Conservation (phyloP, 2,113 vertebrate genomes). For the Rhipidura dahli region DNA sequence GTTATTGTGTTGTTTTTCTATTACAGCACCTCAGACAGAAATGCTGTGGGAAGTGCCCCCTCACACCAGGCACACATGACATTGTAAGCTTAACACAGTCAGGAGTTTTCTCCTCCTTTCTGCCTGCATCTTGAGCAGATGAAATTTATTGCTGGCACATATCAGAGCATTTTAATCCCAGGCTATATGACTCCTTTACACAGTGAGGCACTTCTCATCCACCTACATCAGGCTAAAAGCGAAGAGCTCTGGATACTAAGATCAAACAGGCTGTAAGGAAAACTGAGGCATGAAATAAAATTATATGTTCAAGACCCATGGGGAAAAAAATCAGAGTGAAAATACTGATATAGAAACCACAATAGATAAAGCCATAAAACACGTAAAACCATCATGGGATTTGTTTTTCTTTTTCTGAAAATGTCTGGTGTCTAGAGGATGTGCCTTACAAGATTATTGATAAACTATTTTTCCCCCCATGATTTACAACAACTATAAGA, state of each 20-base stretch:
- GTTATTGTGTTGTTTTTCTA: background rate
- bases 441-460: background rate
- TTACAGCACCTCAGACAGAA: background rate
- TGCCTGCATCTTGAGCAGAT: background rate
- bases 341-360: background rate
- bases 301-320: background rate
- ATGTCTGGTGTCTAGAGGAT: background rate
- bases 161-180: background rate
- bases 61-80: background rate
- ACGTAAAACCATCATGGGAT: background rate
- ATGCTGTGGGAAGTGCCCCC: background rate
- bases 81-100: background rate
- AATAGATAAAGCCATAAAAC: background rate
- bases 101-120: background rate
- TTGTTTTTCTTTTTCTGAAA: background rate
- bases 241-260: background rate
- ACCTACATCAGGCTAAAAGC: background rate
- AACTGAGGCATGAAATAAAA: background rate
- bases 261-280: background rate
- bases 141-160: background rate
- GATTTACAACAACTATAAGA: background rate
- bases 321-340: background rate
- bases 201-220: background rate
- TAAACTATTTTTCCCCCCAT: accelerated
- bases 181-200: background rate